Percentiles rank a stretch among this genome's conserved stretches.
phyloP scores from a whole-genome alignment of 35 echinoderm and acorn worm genomes.

The Antedon bifida region DNA sequence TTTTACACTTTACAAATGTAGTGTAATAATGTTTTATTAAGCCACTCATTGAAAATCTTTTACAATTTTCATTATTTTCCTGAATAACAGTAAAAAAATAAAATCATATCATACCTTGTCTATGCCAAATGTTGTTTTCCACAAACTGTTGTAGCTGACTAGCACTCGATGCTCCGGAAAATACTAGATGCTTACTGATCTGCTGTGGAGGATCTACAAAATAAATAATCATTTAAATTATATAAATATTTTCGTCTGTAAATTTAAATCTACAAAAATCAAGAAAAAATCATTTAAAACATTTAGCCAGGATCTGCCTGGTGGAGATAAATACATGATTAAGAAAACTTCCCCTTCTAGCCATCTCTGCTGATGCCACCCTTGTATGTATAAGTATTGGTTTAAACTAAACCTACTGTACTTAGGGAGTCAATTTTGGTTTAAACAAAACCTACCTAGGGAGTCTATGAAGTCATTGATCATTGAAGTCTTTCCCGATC shows the following conservation, averaged over 20 bases:
- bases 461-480: slow-evolving; percentile 96
- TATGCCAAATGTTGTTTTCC: slow-evolving; percentile 86
- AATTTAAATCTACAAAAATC: background rate
- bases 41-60: no score
- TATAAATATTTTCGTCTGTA: background rate
- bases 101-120: slow-evolving; percentile 53
- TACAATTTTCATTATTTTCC: no score
- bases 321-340: no score
- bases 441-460: slow-evolving; percentile 45
- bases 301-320: no score
- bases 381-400: no score
- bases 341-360: no score
- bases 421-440: no score
- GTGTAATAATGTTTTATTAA: no score
- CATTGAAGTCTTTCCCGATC: slow-evolving; percentile 83
- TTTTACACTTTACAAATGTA: no score
- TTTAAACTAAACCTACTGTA: no score
- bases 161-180: slow-evolving; percentile 88
- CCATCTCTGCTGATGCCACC: no score
- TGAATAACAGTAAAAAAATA: background rate
- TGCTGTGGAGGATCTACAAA: slow-evolving; percentile 72
- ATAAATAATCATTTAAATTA: background rate
- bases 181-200: slow-evolving; percentile 82
- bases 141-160: slow-evolving; percentile 91
- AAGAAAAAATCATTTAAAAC: no score